Base-by-base conservation (phyloP, 1,140 invertebrate species). In the Drosophila sucinea region DNA sequence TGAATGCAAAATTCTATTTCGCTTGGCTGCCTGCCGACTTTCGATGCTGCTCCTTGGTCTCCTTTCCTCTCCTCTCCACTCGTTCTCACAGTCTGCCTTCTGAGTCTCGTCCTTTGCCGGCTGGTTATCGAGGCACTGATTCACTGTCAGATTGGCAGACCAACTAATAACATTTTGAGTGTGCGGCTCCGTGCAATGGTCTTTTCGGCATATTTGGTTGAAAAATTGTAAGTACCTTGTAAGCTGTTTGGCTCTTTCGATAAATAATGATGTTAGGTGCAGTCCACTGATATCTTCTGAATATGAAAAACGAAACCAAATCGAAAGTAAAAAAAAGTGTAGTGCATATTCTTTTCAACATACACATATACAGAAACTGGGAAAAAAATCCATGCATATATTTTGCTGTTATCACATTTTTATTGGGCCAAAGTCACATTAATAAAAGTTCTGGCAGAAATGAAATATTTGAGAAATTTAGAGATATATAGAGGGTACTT, bases 201-300 rank as follows among this genome's bases (percentile, higher is more conserved):
- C 44, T 27, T 27, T 51, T 77, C 82, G 79, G 81, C 81, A 83
- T 85, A 83, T 83, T 83, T 84, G 81, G 23, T 51, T 51, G 77
- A 84, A 73, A 84, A 84, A 84, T 83, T 85, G 81, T 84, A 80
- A 83, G 81, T 81, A 83, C 73, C 81, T 83, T 80, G 80, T 82
- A 79, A 79, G 63, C 69, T 74, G 54, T 83, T 68, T 51, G 44
- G 4, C 44, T 51, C 44, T 51, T 83, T 65, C 51, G 66, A 79
- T 83, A 85, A 83, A 80, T 83, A 83, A 83, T 85, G 81, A 83
- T 83, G 67, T 40, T 55, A 27, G 23, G 3, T 27, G 8, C 23
- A 47, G 1, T 51, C 44, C 2, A 51, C 44, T 51, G 23, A 51
- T 51, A 51, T 51, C 44, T 51, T 6, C 25, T 23, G 27, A 51